Conservation (phyloP, 2,888 invertebrate genomes). For the Rhaphigaster nebulosa region DNA sequence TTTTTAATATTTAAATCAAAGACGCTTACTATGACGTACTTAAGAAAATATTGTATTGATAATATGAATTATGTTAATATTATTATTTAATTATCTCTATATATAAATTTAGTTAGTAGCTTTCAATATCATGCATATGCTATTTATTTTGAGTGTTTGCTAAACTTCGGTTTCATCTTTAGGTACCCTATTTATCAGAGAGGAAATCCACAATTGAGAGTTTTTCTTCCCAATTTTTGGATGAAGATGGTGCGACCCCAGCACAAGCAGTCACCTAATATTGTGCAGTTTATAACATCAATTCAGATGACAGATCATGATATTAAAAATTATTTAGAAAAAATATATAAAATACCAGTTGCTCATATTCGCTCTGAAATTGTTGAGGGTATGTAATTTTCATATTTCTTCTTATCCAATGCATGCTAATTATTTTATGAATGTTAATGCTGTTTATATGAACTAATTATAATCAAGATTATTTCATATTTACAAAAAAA, state of each 20-base stretch:
- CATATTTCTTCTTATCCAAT: not conserved
- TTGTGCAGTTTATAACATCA: slow-evolving; percentile 90
- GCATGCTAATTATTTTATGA: not conserved
- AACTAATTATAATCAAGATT: not conserved
- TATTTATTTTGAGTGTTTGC: not conserved
- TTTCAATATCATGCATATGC: not conserved
- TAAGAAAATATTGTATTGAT: not conserved
- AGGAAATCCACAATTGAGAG: slow-evolving; percentile 93
- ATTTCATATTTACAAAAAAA: too few species aligned
- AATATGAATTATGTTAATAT: not conserved
- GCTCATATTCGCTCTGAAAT: slow-evolving; percentile 83
- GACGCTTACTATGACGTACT: not conserved
- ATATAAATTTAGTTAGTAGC: not conserved
- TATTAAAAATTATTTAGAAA: slow-evolving; percentile 92
- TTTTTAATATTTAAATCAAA: not conserved
- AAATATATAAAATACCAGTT: slow-evolving; percentile 91
- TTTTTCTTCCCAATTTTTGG: slow-evolving; percentile 97
- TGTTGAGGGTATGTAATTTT: slow-evolving; percentile 65
- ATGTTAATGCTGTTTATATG: not conserved
- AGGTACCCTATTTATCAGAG: slow-evolving; percentile 93
- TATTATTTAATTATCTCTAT: not conserved
- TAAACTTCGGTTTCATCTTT: slow-evolving; percentile 64
- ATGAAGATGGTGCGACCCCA: slow-evolving; percentile 87
- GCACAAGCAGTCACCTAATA: slow-evolving; percentile 79
- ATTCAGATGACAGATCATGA: slow-evolving; percentile 94